A percentile compares a stretch with the other conserved stretches of the same genome.
These are phyloP conservation scores for Monoplex corrugatus DNA, from an alignment of 2,888 invertebrate genomes.

Conservation along the genomic window DNA sequence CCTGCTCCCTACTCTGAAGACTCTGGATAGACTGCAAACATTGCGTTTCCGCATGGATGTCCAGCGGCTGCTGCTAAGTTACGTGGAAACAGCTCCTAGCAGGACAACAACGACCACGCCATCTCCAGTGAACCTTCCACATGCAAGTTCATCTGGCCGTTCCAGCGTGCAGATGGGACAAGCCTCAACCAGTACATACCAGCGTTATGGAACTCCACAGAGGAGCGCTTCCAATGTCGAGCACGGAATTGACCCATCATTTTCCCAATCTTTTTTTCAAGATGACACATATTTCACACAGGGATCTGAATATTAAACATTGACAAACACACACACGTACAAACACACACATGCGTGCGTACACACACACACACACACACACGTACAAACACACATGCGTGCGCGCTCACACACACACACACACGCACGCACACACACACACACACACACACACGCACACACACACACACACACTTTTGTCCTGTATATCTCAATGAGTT, in stretches of 20 bases:
- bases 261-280: constrained; percentile 31
- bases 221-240: constrained; percentile 38
- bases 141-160: constrained; percentile 42
- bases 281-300: constrained; percentile 39
- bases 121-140: constrained; percentile 40
- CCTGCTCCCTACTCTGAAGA: constrained; percentile 31
- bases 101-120: constrained; percentile 37
- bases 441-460: not conserved
- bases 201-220: constrained; percentile 27
- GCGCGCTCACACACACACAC: constrained; percentile 18
- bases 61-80: constrained; percentile 39
- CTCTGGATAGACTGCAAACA: constrained; percentile 15
- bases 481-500: constrained; percentile 11
- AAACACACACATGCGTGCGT: not conserved
- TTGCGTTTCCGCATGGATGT: constrained; percentile 29
- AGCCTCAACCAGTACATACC: constrained; percentile 31
- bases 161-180: constrained; percentile 37
- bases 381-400: not conserved
- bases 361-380: not conserved
- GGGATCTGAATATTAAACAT: constrained; percentile 35
- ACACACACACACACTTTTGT: no score
- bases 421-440: not conserved
- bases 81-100: constrained; percentile 25
- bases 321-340: not conserved
- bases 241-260: constrained; percentile 20